Evolutionary conservation across 2,888 invertebrate species (phyloP), one percentile per base, ranked within the genome.

Genomic region (Nomada fucata): DNA sequence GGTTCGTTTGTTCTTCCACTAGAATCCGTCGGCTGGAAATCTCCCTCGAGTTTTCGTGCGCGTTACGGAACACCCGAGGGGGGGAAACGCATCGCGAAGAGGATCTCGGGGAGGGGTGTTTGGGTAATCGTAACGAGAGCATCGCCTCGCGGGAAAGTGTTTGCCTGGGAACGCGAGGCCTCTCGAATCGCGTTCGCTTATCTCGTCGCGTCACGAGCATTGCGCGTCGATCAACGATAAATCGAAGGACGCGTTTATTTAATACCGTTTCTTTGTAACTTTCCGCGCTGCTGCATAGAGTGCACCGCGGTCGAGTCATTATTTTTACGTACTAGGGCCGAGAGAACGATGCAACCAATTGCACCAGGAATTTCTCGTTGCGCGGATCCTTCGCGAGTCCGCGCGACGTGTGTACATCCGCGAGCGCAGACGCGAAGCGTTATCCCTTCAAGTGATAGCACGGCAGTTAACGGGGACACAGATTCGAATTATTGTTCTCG

Each of bases 1-100:
- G 64, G 42, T 79, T 71, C 61, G 68, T 76, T 80, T 72, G 86
- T 78, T 86, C 86, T 86, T 86, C 86, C 83, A 86, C 76, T 79
- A 78, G 83, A 79, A 65, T 73, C 61, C 63, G 67, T 83, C 36
- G 60, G 55, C 52, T 65, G 52, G 61, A 26, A 44, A 67, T 57
- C 76, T 47, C 60, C 44, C 50, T 50, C 68, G 63, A 42, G 47
- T 70, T 55, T 26, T 26, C 57, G 69, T 26, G 68, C 36, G 10
- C 26, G 44, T 26, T n/a, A 11, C 59, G 47, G 2, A 29, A 20
- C 47, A 29, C 50, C 23, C 47, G 36, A 50, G 42, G 50, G 57
- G 57, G 23, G 23, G 23, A 23, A 52, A 50, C 70, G 70, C 29
- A 60, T 59, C 20, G 18, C 55, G 42, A 29, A n/a, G 26, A 10